Conservation (phyloP, 2,797 vertebrate species). For the Ptychadena robeensis region DNA sequence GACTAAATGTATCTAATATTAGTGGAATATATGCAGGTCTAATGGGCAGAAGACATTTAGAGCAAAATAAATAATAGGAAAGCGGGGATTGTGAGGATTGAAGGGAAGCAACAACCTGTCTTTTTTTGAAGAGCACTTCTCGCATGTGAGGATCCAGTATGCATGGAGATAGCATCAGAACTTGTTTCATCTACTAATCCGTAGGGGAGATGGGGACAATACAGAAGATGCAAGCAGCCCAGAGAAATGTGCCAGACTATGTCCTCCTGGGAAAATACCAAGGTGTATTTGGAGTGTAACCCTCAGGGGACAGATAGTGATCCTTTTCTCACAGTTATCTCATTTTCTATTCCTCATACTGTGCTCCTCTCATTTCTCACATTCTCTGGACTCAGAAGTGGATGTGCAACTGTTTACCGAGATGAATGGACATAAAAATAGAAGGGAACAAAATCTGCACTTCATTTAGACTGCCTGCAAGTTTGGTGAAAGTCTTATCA, state of each 20-base stretch:
- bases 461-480: neutral
- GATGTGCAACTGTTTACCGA: neutral
- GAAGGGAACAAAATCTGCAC: neutral
- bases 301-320: constrained; percentile 28
- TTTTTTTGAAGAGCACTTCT: constrained; percentile 40
- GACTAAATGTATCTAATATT: constrained; percentile 37
- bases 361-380: neutral
- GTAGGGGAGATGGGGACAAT: constrained; percentile 41
- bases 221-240: constrained; percentile 19
- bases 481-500: neutral
- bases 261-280: constrained; percentile 34
- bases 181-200: constrained; percentile 47
- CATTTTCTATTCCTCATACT: constrained; percentile 11
- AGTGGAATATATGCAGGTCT: constrained; percentile 27
- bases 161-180: constrained; percentile 42
- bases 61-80: constrained; percentile 18
- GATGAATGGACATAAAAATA: neutral
- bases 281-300: constrained; percentile 44
- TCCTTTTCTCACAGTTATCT: constrained; percentile 8
- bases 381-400: neutral
- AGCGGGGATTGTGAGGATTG: constrained; percentile 42
- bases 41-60: constrained; percentile 34
- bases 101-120: constrained; percentile 34
- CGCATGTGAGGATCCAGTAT: constrained; percentile 22
- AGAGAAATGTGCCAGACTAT: constrained; percentile 18